Base-by-base conservation (phyloP, 2,113 vertebrate species). In the Echinops telfairi region DNA sequence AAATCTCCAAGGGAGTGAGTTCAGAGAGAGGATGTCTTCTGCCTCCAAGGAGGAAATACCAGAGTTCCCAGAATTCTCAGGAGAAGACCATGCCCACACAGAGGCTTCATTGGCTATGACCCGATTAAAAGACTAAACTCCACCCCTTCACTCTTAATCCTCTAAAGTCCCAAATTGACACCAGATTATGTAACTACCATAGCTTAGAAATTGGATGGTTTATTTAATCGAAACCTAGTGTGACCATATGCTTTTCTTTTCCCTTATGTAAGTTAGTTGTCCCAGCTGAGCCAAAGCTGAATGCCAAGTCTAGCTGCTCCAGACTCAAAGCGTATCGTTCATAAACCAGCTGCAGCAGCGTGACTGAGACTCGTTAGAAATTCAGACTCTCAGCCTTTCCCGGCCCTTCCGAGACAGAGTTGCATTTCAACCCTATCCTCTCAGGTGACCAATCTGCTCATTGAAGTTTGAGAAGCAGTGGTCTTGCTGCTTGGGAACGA, bases 391-490 rank as follows among this genome's bases (percentile, higher is more conserved):
- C 1, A 36, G 22, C 9, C 83, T 68, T 38, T 58, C 17, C 75
- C 20, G 47, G 22, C 9, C 53, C 64, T 87, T 16, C 14, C 25
- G 19, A 77, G 47, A 29, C 6, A 20, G 27, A 40, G 58, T 77
- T 43, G 16, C 43, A 23, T 82, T 89, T 95, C 36, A 86, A 47
- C 25, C 57, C 79, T 25, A 47, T 33, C 19, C 57, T 66, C 71
- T 47, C 64, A 14, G 47, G 36, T 38, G 66, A 79, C 60, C 38
- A 47, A 68, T 86, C 23, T 81, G 6, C 19, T 80, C 16, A 38
- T 73, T 33, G n/a, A 64, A 82, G 60, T 66, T 89, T 43, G 82
- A 88, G 76, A 78, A 91, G 78, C 62, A 71, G 38, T n/a, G 14
- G 47, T 79, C 64, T 89, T 27, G 19, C 22, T 80, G 5, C 40